Percentiles rank a stretch among this genome's conserved stretches.
Conservation (phyloP, 2,797 vertebrate genomes). For the Trachops cirrhosus region DNA sequence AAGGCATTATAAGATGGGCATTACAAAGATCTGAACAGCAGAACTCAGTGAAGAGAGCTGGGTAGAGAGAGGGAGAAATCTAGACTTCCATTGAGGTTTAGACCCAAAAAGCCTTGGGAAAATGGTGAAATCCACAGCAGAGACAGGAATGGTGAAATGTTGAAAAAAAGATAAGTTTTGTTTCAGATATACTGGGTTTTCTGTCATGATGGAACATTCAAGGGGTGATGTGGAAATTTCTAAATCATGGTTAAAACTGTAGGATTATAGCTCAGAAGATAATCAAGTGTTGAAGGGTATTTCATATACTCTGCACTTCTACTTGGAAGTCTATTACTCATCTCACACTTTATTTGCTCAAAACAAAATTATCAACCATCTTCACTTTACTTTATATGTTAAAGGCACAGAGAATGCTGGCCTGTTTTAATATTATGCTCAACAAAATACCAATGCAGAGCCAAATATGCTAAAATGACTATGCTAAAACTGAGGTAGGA, state of each 20-base stretch:
- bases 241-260: not conserved
- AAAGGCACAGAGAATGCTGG: not conserved
- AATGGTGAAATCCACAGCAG: not conserved
- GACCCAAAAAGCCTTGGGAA: not conserved
- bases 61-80: not conserved
- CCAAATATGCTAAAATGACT: not conserved
- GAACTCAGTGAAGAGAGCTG: not conserved
- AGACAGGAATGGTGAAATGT: not conserved
- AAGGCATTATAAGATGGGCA: not conserved
- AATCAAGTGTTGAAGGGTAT: not conserved
- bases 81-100: not conserved
- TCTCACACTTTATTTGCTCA: not conserved
- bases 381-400: not conserved
- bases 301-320: not conserved
- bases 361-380: not conserved
- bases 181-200: not conserved
- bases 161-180: not conserved
- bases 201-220: not conserved
- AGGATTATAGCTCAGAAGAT: not conserved
- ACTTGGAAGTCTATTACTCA: not conserved
- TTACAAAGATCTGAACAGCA: not conserved
- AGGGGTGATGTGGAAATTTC: not conserved
- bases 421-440: not conserved
- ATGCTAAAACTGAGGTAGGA: not conserved
- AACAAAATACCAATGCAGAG: not conserved